These are phyloP conservation scores for Sciurus vulgaris DNA, from an alignment of 2,797 vertebrate species.

Conservation along the genomic window DNA sequence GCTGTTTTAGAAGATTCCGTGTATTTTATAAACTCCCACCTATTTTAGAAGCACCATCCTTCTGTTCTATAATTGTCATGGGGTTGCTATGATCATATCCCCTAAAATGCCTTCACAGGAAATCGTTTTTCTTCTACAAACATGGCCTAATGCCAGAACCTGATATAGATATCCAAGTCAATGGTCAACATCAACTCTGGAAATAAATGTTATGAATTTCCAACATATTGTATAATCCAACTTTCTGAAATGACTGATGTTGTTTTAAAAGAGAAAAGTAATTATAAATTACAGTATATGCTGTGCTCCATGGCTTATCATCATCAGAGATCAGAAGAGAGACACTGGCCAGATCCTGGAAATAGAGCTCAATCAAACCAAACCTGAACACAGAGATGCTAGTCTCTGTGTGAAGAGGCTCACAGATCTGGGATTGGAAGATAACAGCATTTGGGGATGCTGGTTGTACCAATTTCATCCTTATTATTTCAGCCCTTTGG, in stretches of 20 bases:
- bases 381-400: background rate
- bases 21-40: slow-evolving; percentile 61
- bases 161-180: slow-evolving; percentile 58
- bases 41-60: slow-evolving; percentile 48
- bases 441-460: background rate
- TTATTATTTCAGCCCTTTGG: background rate
- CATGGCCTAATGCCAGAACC: slow-evolving; percentile 59
- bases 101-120: slow-evolving; percentile 64
- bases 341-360: slow-evolving; percentile 57
- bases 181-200: slow-evolving; percentile 69
- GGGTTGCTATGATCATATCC: slow-evolving; percentile 30
- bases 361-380: background rate
- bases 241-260: slow-evolving; percentile 74
- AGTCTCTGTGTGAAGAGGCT: background rate
- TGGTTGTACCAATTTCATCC: background rate
- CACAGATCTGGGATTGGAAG: background rate
- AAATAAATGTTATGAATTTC: slow-evolving; percentile 76
- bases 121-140: slow-evolving; percentile 75
- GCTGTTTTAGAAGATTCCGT: slow-evolving; percentile 46
- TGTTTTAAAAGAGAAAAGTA: slow-evolving; percentile 64
- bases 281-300: background rate
- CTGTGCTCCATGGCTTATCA: slow-evolving; percentile 43
- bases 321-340: background rate
- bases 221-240: slow-evolving; percentile 65
- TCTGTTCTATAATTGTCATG: slow-evolving; percentile 62